Evolutionary conservation across 35 echinoderm and acorn worm genomes (phyloP).

Genomic region (Heliocidaris tuberculata): DNA sequence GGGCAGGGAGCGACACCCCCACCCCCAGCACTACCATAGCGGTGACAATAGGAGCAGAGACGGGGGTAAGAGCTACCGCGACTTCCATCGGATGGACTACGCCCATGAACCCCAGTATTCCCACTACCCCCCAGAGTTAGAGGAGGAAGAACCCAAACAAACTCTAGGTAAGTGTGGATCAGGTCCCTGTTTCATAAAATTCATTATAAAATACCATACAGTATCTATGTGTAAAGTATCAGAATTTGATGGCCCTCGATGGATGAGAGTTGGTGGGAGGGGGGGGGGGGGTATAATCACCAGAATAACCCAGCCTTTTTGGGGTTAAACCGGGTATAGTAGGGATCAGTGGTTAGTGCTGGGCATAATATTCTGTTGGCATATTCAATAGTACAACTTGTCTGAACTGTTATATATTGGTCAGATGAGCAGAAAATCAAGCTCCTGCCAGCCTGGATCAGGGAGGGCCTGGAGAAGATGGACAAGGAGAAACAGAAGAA

Average conservation of each 20-base stretch:
- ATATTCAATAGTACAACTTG: no score
- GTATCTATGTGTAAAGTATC: no score
- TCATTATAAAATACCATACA: no score
- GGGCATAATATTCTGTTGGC: no score
- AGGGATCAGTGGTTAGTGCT: no score
- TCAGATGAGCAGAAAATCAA: constrained; percentile 90
- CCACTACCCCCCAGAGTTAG: not conserved
- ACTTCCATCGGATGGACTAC: not conserved
- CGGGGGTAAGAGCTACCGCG: not conserved
- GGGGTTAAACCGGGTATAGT: no score
- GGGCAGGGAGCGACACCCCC: not conserved
- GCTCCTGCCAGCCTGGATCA: constrained; percentile 88
- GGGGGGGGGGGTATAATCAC: no score
- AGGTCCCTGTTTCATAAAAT: no score
- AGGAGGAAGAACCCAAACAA: not conserved
- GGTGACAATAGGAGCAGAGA: not conserved
- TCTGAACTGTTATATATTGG: not conserved
- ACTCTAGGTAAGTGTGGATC: not conserved
- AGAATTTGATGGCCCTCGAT: no score
- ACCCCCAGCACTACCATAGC: not conserved
- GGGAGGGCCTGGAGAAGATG: constrained; percentile 96
- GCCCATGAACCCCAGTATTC: not conserved
- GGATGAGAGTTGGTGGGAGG: no score
- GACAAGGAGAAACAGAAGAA: constrained; percentile 90
- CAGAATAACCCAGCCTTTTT: no score